These are phyloP conservation scores for Alethe diademata DNA, from an alignment of 2,113 vertebrate genomes.

Conservation along the genomic window DNA sequence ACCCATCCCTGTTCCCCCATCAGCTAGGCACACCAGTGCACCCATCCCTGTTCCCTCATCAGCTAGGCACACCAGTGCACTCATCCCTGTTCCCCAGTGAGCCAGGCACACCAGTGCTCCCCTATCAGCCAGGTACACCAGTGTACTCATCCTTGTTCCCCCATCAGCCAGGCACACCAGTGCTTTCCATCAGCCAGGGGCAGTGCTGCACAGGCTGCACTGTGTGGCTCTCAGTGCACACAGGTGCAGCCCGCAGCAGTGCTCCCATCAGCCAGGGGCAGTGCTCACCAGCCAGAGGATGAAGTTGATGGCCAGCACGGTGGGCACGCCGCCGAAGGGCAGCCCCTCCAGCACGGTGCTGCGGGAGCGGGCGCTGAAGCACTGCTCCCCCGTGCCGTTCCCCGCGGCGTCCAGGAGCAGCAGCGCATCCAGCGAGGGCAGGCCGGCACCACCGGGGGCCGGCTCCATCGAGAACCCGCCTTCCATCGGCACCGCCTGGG, in stretches of 20 bases:
- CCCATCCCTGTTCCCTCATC: fast-evolving
- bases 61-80: neutral
- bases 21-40: neutral
- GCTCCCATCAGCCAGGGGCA: too few species aligned
- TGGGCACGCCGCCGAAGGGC: conserved; percentile 91
- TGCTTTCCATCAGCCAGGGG: too few species aligned
- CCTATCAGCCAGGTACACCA: neutral
- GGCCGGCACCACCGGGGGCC: neutral
- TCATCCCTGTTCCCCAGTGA: neutral
- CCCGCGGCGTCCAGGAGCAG: conserved; percentile 37
- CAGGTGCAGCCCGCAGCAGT: fast-evolving
- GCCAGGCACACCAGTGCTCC: neutral
- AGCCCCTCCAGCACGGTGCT: conserved; percentile 92
- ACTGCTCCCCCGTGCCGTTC: conserved; percentile 80
- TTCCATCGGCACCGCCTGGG: neutral
- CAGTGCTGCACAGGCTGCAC: too few species aligned
- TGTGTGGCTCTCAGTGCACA: too few species aligned
- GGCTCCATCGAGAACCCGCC: neutral
- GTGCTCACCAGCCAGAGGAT: conserved; percentile 86
- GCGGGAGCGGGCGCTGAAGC: conserved; percentile 82
- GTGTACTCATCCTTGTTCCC: neutral
- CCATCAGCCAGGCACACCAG: neutral
- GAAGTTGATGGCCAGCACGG: conserved; percentile 87
- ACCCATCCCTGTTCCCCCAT: neutral
- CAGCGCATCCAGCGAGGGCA: conserved; percentile 41